Percentiles rank a stretch among this genome's conserved stretches.
Conservation (phyloP, 2,113 vertebrate genomes). For the Anser cygnoides region DNA sequence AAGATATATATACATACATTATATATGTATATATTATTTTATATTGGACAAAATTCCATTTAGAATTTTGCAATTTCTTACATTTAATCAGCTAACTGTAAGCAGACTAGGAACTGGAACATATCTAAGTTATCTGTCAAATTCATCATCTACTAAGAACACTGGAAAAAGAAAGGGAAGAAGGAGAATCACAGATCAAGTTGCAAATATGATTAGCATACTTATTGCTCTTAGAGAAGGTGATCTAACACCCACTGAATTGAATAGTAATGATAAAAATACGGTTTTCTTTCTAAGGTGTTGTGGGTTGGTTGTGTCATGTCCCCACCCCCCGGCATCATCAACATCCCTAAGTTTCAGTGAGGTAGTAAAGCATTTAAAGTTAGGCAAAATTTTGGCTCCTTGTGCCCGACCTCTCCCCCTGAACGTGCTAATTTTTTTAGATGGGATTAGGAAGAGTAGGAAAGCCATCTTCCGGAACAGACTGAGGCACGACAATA, state of each 20-base stretch:
- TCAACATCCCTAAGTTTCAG: background rate
- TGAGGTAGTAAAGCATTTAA: background rate
- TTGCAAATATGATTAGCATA: background rate
- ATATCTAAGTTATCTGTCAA: background rate
- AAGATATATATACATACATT: background rate
- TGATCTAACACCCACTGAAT: background rate
- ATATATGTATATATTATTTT: background rate
- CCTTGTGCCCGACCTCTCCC: background rate
- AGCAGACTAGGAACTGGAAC: accelerated
- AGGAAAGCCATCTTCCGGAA: background rate
- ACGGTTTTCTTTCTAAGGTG: background rate
- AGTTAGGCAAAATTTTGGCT: background rate
- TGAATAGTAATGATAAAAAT: background rate
- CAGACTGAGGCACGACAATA: background rate
- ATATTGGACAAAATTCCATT: background rate
- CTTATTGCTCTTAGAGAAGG: background rate
- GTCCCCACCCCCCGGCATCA: background rate
- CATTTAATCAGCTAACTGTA: background rate
- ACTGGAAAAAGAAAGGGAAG: background rate
- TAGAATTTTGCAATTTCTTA: background rate
- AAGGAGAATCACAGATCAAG: background rate
- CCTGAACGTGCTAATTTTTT: background rate
- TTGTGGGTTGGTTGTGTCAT: too few relatives aligned
- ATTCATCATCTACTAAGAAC: background rate
- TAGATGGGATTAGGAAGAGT: background rate